Percentiles rank a stretch among this genome's conserved stretches.
Evolutionary conservation across 2,113 vertebrate species (phyloP).

Genomic region (Malaclemys terrapin): DNA sequence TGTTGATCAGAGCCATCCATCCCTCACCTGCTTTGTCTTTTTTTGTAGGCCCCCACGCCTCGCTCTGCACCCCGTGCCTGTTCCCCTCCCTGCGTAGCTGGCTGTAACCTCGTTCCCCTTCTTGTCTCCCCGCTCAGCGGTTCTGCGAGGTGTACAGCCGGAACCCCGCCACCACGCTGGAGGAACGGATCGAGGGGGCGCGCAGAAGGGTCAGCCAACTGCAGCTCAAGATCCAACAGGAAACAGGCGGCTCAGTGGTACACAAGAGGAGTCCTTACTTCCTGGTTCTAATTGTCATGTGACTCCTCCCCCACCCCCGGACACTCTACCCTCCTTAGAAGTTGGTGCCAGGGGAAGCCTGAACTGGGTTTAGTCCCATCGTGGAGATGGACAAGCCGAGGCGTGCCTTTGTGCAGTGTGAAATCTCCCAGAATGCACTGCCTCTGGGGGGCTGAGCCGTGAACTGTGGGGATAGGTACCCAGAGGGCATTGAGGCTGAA

Average conservation of each 20-base stretch:
- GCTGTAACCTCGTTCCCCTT: background rate
- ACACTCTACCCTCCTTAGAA: background rate
- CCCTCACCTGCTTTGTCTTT: background rate
- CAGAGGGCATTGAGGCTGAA: background rate
- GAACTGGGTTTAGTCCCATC: background rate
- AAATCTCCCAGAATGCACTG: background rate
- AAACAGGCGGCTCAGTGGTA: constrained; percentile 77
- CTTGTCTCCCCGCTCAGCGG: constrained; percentile 70
- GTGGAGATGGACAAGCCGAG: background rate
- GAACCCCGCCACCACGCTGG: constrained; percentile 82
- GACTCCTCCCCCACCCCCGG: rapidly evolving
- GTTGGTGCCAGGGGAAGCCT: background rate
- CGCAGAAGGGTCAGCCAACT: constrained; percentile 89
- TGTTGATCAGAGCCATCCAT: background rate
- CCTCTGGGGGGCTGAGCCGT: background rate
- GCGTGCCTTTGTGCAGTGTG: background rate
- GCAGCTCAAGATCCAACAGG: constrained; percentile 90
- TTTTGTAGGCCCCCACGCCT: background rate
- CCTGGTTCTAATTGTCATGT: background rate
- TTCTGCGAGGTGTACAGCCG: constrained; percentile 83
- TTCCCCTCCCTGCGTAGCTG: background rate
- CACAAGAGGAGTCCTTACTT: background rate
- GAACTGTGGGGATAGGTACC: background rate
- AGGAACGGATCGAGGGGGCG: constrained; percentile 91
- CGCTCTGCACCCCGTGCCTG: background rate